Base-by-base conservation (phyloP, 2,797 vertebrate species). In the Lates japonicus region DNA sequence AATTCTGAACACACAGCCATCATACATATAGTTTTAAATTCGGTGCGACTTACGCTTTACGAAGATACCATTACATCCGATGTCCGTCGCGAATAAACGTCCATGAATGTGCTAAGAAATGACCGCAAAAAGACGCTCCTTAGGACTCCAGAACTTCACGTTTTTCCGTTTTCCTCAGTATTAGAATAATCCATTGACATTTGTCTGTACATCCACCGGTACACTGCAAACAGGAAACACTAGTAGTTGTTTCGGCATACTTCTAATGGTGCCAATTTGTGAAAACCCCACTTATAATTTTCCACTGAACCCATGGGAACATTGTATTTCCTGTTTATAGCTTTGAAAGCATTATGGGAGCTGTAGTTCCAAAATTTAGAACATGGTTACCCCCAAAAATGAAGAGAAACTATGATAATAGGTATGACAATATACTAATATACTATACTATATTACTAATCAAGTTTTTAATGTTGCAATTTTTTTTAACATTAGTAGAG, bases 61-160 rank as follows among this genome's bases (percentile, higher is more conserved):
- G 9, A 3, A 0, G 14, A 16, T 14, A 8, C 11, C 64, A 9
- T 10, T 17, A 22, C 2, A n/a, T 41, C 14, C 14, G 10, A 25
- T 10, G 12, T 67, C 49, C 33, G 12, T 22, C 0, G 48, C 3
- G 7, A 25, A 39, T 52, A 65, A 49, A 52, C 33, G 48, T 17
- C 64, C 48, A 3, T 20, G 6, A 12, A 37, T 25, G 33, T 1
- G 5, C 20, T 37, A 10, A 1, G 42, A 33, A 48, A 20, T 20
- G 5, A 4, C 29, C 10, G 31, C 12, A 35, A 25, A 19, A 8
- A 29, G 7, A 9, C 22, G 49, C 8, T 25, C n/a, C n/a, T 7
- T 2, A 3, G 12, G 10, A 3, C 5, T 67, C 20, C 13, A 1
- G 33, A 42, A 35, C 44, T 46, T 19, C 25, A 4, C 0, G 0